phyloP scores from a whole-genome alignment of 2,888 invertebrate genomes.

The Balanococcus diminutus region DNA sequence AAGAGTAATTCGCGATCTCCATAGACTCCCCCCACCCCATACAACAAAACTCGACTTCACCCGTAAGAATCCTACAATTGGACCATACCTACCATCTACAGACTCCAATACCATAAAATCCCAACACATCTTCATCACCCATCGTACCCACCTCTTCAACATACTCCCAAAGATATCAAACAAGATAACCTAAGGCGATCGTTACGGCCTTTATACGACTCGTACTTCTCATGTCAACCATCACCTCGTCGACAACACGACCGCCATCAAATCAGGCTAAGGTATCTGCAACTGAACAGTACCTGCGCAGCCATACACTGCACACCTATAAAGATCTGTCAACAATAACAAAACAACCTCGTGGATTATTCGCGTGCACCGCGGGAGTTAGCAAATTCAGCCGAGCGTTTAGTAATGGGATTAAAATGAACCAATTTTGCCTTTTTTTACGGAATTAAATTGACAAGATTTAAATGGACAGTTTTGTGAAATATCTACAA shows the following conservation, averaged over 20 bases:
- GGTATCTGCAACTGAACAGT: no score
- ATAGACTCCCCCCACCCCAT: no score
- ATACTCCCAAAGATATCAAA: no score
- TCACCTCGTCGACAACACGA: background rate
- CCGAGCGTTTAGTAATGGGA: slow-evolving; percentile 52
- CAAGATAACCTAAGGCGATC: background rate
- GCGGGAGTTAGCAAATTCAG: slow-evolving; percentile 46
- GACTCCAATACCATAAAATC: no score
- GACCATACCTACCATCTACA: no score
- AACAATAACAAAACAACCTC: slow-evolving; percentile 50
- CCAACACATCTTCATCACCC: no score
- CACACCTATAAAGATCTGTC: slow-evolving; percentile 42
- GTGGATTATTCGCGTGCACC: slow-evolving; percentile 34
- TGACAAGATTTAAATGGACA: slow-evolving; percentile 54
- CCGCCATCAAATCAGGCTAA: no score
- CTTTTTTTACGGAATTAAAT: slow-evolving; percentile 48
- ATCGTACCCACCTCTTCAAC: no score
- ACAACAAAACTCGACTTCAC: no score
- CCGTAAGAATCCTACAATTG: no score
- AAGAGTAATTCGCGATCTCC: no score
- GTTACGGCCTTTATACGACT: slow-evolving; percentile 36
- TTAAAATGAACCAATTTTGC: slow-evolving; percentile 53
- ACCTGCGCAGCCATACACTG: background rate
- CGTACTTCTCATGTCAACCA: slow-evolving; percentile 41
- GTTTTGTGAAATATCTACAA: slow-evolving; percentile 54